Base-by-base conservation (phyloP, 1,140 invertebrate species). In the Drosophila seguyi region DNA sequence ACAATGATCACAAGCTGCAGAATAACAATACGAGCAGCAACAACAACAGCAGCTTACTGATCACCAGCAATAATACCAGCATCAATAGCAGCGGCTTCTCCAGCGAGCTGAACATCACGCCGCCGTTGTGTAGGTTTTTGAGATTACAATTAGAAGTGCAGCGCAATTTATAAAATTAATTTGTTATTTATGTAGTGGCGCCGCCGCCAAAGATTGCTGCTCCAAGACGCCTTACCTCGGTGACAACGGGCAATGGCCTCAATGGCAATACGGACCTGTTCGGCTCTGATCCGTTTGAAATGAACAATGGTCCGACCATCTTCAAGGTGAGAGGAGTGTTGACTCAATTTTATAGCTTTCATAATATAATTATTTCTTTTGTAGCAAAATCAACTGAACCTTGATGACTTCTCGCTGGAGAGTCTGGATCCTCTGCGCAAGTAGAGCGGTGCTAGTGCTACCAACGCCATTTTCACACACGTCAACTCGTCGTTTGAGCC, bases 371-470 rank as follows among this genome's bases (percentile, higher is more conserved):
- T 18, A 20, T 60, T 20, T 6, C 5, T 5, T 31, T 74, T 92
- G 36, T 47, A 92, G 91, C 88, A 71, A 72, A 76, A 77, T 60
- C 86, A 92, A 53, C 71, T 92, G 16, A 91, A 90, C 48, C 78
- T 96, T 68, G 97, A 97, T 91, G 97, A 97, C 93, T 97, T 97
- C 91, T 96, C 96, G n/a, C 90, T 98, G 75, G 97, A 97, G 92
- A 97, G 96, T 93, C 94, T 97, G 80, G 97, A 97, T 94, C 97
- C 97, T 44, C 93, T 97, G 62, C 93, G 94, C 69, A 94, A 94
- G 77, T 93, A 78, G 69, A 62, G 53, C 44, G 81, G 86, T 90
- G 86, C 85, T 90, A 90, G 86, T 90, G 86, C 85, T 90, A 90
- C 68, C 41, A 65, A 80, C 45, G 86, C 81, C 83, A 87, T 87